A percentile compares a stretch with the other conserved stretches of the same genome.
These are phyloP conservation scores for Mobula birostris DNA, from an alignment of 2,113 vertebrate genomes.

Conservation along the genomic window DNA sequence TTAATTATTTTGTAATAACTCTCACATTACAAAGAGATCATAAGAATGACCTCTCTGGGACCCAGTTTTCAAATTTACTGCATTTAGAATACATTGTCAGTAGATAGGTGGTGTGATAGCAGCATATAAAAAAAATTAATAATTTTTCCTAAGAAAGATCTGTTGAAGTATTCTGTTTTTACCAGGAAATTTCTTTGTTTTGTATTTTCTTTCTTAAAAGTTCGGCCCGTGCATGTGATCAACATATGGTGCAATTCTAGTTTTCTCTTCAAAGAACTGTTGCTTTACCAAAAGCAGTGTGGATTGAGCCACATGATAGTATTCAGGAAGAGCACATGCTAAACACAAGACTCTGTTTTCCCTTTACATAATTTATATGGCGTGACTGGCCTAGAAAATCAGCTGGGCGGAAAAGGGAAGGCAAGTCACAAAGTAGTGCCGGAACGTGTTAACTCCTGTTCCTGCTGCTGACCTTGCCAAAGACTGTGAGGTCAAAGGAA, in stretches of 20 bases:
- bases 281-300: not conserved
- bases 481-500: not conserved
- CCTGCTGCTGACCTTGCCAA: not conserved
- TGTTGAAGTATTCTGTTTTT: not conserved
- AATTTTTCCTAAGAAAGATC: not conserved
- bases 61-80: not conserved
- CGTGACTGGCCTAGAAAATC: not conserved
- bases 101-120: not conserved
- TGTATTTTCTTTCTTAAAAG: not conserved
- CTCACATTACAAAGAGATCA: not conserved
- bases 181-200: not conserved
- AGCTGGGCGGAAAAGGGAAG: not conserved
- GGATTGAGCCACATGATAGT: not conserved
- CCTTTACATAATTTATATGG: not conserved
- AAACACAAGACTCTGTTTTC: not conserved
- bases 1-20: not conserved
- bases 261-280: not conserved
- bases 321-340: conserved; percentile 18
- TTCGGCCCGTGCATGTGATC: conserved; percentile 1
- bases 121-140: not conserved
- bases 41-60: not conserved
- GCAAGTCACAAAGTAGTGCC: not conserved
- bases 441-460: not conserved
- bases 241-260: not conserved
- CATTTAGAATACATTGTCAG: not conserved